These are phyloP conservation scores for Clarias pachynema DNA, from an alignment of 2,797 vertebrate species.

Conservation along the genomic window DNA sequence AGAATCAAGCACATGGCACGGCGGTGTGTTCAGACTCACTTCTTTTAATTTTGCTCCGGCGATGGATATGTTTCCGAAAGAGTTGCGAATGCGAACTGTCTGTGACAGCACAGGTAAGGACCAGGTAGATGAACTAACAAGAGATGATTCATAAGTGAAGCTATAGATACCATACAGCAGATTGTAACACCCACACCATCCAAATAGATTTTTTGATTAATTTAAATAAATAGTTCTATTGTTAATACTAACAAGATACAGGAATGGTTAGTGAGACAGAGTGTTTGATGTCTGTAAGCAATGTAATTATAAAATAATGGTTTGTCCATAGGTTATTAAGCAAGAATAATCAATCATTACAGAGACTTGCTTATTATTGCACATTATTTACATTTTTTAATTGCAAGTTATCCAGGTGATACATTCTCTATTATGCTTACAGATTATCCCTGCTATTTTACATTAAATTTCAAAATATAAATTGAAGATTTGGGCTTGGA, in stretches of 20 bases:
- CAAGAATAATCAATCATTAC: not conserved
- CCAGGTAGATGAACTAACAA: not conserved
- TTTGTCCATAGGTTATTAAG: not conserved
- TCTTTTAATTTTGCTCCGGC: conserved; percentile 24
- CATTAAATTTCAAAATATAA: not conserved
- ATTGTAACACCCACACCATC: not conserved
- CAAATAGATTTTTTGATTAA: not conserved
- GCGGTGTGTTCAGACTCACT: conserved; percentile 12
- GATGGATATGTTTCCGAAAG: conserved; percentile 67
- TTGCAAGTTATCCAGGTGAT: not conserved
- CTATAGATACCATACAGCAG: not conserved
- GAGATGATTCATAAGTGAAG: not conserved
- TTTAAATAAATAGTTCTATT: not conserved
- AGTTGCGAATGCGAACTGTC: conserved; percentile 56
- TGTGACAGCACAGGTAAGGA: conserved; percentile 76
- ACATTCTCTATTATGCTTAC: not conserved
- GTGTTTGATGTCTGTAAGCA: not conserved
- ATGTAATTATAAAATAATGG: not conserved
- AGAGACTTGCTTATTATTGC: not conserved
- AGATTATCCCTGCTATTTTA: not conserved
- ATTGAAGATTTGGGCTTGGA: not conserved
- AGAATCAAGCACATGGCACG: conserved; percentile 14
- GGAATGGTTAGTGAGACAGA: too few relatives aligned
- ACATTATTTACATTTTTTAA: not conserved
- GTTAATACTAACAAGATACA: not conserved